Evolutionary conservation across 2,888 invertebrate species (phyloP).

Genomic region (Heliconius ethilla): DNA sequence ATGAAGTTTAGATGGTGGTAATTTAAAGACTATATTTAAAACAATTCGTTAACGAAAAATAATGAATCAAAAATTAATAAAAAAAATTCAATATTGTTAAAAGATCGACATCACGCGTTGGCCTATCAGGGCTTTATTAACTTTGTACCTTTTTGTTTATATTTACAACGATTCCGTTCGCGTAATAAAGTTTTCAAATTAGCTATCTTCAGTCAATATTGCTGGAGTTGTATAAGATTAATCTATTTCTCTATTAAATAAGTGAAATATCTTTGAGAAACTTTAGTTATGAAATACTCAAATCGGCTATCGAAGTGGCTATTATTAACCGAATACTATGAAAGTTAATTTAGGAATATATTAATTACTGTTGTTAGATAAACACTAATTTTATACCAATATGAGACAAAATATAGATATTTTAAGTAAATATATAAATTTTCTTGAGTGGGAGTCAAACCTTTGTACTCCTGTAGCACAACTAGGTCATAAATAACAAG

Average conservation of each 20-base stretch:
- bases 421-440: too few species aligned
- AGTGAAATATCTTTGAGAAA: not conserved
- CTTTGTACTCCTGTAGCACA: too few species aligned
- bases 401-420: too few species aligned
- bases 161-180: conserved; percentile 2
- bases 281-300: not conserved
- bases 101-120: not conserved
- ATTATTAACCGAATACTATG: too few species aligned
- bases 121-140: not conserved
- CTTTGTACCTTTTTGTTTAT: not conserved
- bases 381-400: too few species aligned
- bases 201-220: conserved; percentile 14
- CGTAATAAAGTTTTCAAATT: conserved; percentile 21
- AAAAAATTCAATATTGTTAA: not conserved
- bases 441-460: too few species aligned
- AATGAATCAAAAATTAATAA: not conserved
- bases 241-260: not conserved
- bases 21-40: not conserved
- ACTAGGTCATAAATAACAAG: too few species aligned
- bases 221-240: conserved; percentile 11
- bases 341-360: not conserved
- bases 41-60: not conserved
- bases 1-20: too few species aligned
- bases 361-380: too few species aligned
- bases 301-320: not conserved